These are phyloP conservation scores for Triplophysa siluroides DNA, from an alignment of 2,113 vertebrate genomes.

Conservation along the genomic window DNA sequence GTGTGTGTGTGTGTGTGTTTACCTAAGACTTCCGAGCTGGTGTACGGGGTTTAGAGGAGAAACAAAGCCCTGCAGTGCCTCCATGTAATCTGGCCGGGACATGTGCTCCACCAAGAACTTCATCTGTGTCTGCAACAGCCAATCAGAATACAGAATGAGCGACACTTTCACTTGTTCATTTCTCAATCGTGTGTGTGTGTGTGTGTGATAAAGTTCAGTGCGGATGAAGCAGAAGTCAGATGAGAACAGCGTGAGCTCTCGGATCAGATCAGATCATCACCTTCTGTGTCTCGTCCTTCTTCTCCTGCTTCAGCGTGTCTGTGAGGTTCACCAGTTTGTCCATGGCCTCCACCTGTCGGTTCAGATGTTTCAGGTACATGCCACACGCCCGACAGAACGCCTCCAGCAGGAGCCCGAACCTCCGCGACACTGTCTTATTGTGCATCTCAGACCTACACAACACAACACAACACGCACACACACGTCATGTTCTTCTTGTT, in stretches of 20 bases:
- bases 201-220: not conserved
- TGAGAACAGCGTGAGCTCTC: no score
- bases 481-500: not conserved
- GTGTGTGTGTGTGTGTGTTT: conserved; percentile 33
- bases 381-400: conserved; percentile 70
- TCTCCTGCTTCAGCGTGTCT: conserved; percentile 78
- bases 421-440: conserved; percentile 67
- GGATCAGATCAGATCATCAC: conserved; percentile 51
- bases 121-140: conserved; percentile 75
- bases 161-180: no score
- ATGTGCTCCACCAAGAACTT: conserved; percentile 83
- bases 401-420: conserved; percentile 70
- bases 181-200: not conserved
- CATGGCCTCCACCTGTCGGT: conserved; percentile 79
- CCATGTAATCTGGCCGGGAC: conserved; percentile 80
- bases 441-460: conserved; percentile 70
- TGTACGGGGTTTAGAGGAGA: conserved; percentile 80
- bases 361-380: conserved; percentile 73
- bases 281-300: conserved; percentile 80
- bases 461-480: no score
- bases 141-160: conserved; percentile 51
- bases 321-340: conserved; percentile 80
- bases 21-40: conserved; percentile 79
- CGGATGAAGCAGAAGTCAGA: no score
- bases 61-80: conserved; percentile 78